A percentile compares a stretch with the other conserved stretches of the same genome.
Conservation (phyloP, 2,888 invertebrate species). For the Ariolimax columbianus region DNA sequence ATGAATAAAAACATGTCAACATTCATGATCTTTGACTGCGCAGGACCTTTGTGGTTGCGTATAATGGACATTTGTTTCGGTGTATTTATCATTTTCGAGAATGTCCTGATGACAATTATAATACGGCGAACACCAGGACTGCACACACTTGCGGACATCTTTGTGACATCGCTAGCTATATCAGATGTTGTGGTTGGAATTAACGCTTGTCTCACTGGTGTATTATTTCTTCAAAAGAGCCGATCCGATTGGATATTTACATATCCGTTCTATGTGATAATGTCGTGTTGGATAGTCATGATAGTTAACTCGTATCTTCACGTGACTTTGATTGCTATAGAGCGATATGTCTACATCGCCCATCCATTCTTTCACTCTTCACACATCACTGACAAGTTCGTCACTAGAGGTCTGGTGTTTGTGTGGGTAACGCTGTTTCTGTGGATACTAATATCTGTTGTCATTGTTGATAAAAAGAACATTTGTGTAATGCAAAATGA, state of each 20-base stretch:
- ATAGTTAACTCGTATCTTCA: neutral
- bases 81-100: too few relatives aligned
- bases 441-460: neutral
- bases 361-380: neutral
- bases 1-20: too few relatives aligned
- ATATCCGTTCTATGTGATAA: neutral
- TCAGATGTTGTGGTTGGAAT: neutral
- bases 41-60: neutral
- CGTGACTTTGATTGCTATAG: too few relatives aligned
- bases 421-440: neutral
- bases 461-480: neutral
- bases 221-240: neutral
- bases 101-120: neutral
- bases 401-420: neutral
- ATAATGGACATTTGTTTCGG: neutral
- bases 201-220: neutral
- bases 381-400: neutral
- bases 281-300: neutral
- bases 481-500: neutral
- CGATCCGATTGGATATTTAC: neutral
- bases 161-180: neutral
- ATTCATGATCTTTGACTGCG: too few relatives aligned
- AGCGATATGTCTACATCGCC: too few relatives aligned
- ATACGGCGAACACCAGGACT: neutral
- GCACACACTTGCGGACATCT: neutral